Evolutionary conservation across 37 sponge, comb jelly and placozoan genomes (phyloP), one percentile per base, ranked within the genome.

Genomic region (Dysidea cf. avara): DNA sequence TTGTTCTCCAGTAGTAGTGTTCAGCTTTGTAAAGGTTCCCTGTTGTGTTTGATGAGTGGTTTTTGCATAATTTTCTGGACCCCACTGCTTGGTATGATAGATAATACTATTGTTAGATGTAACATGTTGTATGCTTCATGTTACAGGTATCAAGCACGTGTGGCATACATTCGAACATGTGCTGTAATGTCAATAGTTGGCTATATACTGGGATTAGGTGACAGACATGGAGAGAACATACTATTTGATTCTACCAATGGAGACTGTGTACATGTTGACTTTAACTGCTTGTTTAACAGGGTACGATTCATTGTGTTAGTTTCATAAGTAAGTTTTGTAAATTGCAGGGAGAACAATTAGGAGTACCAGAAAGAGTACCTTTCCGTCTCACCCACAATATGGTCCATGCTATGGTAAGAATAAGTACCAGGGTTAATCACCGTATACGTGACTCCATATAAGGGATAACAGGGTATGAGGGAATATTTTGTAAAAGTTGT

Each of bases 171-270:
- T 7, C 82, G 85, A 25, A 92, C 96, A n/a, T 56, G 83, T 62
- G 96, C 96, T 47, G 96, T 96, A 0, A 88, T 96, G 78, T 92
- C 94, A 11, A 92, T 96, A 78, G 96, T 96, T 26, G 96, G 96
- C 24, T 91, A 91, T 69, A 66, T 96, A 16, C 82, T 96, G 25
- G 96, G 96, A 2, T 64, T 96, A 14, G 96, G 96, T 21, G 96
- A 96, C 61, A 76, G 96, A 25, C 96, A 96, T 71, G 92, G 90
- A 18, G 96, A 96, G 80, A 96, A 96, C 76, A 86, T 96, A 22
- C 69, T 96, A 53, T 85, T 92, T 76, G 96, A 96, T 63, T 92
- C 86, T 5, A 89, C 87, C 56, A 86, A 18, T 69, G 96, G 96
- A 24, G 96, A 96, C 69, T 74, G 74, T 31, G 84, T 96, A 6